Percentiles rank a stretch among this genome's conserved stretches.
phyloP scores from a whole-genome alignment of 2,113 vertebrate species.

The Oreochromis tanganicae region DNA sequence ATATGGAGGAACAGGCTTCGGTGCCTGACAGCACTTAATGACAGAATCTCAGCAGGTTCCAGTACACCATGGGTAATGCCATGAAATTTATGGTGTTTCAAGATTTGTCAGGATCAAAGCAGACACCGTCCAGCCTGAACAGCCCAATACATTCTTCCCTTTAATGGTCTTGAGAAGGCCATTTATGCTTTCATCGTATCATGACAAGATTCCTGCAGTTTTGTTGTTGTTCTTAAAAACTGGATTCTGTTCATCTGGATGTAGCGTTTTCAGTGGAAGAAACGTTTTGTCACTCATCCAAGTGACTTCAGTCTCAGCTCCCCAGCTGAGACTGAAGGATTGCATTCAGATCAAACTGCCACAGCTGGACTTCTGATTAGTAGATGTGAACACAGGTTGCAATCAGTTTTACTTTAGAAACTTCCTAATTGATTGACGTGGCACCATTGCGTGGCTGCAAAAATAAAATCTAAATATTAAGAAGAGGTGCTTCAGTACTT shows the following conservation, averaged over 20 bases:
- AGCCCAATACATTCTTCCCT: neutral
- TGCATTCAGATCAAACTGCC: neutral
- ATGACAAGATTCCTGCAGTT: neutral
- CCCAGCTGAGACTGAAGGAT: too few relatives aligned
- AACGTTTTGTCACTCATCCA: too few relatives aligned
- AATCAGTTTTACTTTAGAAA: neutral
- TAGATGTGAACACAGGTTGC: neutral
- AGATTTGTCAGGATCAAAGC: neutral
- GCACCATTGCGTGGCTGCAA: neutral
- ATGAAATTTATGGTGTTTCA: neutral
- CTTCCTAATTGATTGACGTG: neutral
- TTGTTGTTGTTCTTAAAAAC: neutral
- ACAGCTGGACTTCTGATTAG: neutral
- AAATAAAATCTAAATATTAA: neutral
- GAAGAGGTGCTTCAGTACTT: neutral
- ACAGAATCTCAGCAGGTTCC: neutral
- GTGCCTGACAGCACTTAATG: neutral
- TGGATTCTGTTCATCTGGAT: too few relatives aligned
- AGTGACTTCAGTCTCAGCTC: too few relatives aligned
- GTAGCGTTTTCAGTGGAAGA: too few relatives aligned
- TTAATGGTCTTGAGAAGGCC: neutral
- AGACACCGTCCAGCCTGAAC: neutral
- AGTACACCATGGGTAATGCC: neutral
- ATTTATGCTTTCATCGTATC: neutral
- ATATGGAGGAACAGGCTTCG: neutral